phyloP scores from a whole-genome alignment of 2,113 vertebrate species.

The Notothenia rossii region DNA sequence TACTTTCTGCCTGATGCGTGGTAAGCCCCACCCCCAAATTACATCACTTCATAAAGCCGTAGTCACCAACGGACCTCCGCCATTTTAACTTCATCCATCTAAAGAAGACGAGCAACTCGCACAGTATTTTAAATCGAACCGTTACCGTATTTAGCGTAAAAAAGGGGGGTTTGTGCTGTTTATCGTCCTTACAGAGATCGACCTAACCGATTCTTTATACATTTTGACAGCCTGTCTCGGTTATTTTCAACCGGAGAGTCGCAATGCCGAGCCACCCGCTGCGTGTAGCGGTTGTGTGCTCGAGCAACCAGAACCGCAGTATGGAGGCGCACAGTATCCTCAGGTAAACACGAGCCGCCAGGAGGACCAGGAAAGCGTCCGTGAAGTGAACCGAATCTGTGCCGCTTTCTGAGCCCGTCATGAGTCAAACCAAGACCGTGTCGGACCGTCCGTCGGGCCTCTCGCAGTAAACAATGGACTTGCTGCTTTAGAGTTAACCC shows the following conservation, averaged over 20 bases:
- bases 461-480: constrained; percentile 69
- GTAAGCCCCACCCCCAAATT: constrained; percentile 38
- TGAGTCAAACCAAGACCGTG: not conserved
- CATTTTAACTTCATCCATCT: constrained; percentile 77
- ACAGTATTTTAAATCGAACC: constrained; percentile 2
- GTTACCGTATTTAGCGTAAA: not conserved
- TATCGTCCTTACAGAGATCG: constrained; percentile 4
- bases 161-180: constrained; percentile 25
- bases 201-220: constrained; percentile 2
- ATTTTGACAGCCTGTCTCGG: constrained; percentile 20
- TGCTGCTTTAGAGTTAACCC: constrained; percentile 3
- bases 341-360: constrained; percentile 88
- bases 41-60: constrained; percentile 62
- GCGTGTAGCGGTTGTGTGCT: constrained; percentile 96
- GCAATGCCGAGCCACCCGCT: constrained; percentile 91
- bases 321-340: constrained; percentile 99
- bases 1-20: not conserved
- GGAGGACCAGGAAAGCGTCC: constrained; percentile 18
- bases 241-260: constrained; percentile 72
- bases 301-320: constrained; percentile 99
- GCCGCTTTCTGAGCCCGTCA: constrained; percentile 12
- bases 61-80: constrained; percentile 39
- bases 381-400: constrained; percentile 24
- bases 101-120: not conserved
- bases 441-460: constrained; percentile 57